A percentile compares a stretch with the other conserved stretches of the same genome.
Conservation (phyloP, 2,888 invertebrate species). For the Heteropelma amictum region DNA sequence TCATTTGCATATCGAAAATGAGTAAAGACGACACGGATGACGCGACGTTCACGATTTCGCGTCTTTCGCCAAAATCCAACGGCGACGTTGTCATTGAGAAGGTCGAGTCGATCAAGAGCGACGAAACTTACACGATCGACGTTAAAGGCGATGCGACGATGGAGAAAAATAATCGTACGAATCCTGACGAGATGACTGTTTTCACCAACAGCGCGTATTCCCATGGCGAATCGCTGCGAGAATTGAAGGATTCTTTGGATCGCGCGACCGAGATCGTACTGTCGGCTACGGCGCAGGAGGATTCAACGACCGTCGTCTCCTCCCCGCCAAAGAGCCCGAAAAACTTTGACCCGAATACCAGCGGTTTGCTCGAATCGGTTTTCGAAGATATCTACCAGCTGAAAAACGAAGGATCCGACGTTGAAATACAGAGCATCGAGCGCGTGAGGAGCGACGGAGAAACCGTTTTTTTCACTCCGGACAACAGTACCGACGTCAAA, state of each 20-base stretch:
- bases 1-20: constrained; percentile 71
- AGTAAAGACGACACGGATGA: constrained; percentile 48
- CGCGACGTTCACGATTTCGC: constrained; percentile 2
- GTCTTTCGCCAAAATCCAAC: background rate
- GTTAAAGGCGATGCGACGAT: background rate
- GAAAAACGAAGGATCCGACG: constrained; percentile 49
- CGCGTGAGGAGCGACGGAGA: constrained; percentile 42
- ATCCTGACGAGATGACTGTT: background rate
- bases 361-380: constrained; percentile 49
- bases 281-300: constrained; percentile 42
- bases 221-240: constrained; percentile 58
- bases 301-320: constrained; percentile 29
- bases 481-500: background rate
- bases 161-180: constrained; percentile 12
- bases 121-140: constrained; percentile 56
- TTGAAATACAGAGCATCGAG: constrained; percentile 63
- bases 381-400: constrained; percentile 62
- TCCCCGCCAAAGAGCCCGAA: constrained; percentile 46
- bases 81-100: background rate
- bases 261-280: constrained; percentile 69
- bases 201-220: constrained; percentile 12
- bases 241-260: constrained; percentile 67
- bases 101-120: constrained; percentile 44
- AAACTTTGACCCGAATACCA: constrained; percentile 38
- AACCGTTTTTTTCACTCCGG: constrained; percentile 27